These are phyloP conservation scores for Tiliacea citrago DNA, from an alignment of 2,888 invertebrate genomes.

Conservation along the genomic window DNA sequence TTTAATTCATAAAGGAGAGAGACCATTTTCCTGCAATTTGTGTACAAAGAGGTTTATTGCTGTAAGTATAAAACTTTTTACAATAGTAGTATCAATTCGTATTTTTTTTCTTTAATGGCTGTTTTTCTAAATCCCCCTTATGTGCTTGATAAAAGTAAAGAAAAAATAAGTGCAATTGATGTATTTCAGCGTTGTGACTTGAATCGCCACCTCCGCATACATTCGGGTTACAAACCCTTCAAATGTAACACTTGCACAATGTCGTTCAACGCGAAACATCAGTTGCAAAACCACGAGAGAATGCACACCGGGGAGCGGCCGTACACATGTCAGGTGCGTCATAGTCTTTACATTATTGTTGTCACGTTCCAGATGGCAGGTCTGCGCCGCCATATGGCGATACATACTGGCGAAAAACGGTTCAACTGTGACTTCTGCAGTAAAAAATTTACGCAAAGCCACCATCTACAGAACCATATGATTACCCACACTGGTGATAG, in stretches of 20 bases:
- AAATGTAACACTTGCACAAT: constrained; percentile 88
- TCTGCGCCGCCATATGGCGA: constrained; percentile 80
- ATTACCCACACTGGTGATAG: constrained; percentile 81
- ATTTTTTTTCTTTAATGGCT: neutral
- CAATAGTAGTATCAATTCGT: neutral
- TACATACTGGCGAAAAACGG: constrained; percentile 80
- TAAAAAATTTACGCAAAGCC: constrained; percentile 80
- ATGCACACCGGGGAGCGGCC: constrained; percentile 90
- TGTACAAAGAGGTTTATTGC: constrained; percentile 88
- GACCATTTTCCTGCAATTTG: constrained; percentile 86
- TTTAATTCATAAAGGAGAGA: constrained; percentile 88
- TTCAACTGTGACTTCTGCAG: constrained; percentile 78
- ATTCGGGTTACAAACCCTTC: constrained; percentile 89
- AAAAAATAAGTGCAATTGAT: constrained; percentile 68
- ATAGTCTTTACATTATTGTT: constrained; percentile 56
- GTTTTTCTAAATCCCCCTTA: constrained; percentile 24
- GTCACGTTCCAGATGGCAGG: constrained; percentile 76
- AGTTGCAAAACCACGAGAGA: constrained; percentile 89
- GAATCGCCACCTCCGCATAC: constrained; percentile 88
- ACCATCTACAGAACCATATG: constrained; percentile 81
- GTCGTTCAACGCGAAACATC: constrained; percentile 90
- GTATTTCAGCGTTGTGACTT: constrained; percentile 88
- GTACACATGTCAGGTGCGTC: constrained; percentile 86
- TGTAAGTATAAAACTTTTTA: constrained; percentile 78
- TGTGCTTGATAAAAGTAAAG: constrained; percentile 37